These are phyloP conservation scores for Hylaeus volcanicus DNA, from an alignment of 1,140 invertebrate genomes.

Conservation along the genomic window DNA sequence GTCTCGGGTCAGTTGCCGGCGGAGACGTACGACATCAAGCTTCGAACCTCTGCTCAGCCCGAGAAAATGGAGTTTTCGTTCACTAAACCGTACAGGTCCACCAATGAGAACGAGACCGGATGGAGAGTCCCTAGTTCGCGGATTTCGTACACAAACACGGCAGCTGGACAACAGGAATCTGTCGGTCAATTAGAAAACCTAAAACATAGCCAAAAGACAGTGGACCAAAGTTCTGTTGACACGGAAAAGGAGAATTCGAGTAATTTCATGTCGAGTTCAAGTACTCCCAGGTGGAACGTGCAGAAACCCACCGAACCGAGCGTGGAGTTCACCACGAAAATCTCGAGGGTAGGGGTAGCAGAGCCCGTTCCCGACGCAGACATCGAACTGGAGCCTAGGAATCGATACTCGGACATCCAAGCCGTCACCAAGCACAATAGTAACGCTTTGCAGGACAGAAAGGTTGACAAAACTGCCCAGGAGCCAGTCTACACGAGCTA, in stretches of 20 bases:
- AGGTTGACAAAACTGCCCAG: conserved; percentile 37
- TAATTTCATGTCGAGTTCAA: neutral
- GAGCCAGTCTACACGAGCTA: conserved; percentile 85
- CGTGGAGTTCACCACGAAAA: conserved; percentile 43
- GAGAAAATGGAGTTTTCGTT: neutral
- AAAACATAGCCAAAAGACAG: neutral
- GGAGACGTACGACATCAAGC: conserved; percentile 71
- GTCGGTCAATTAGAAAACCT: neutral
- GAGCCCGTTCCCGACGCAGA: conserved; percentile 74
- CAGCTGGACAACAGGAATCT: neutral
- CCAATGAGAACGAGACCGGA: conserved; percentile 17
- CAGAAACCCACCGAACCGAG: neutral
- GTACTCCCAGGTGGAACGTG: neutral
- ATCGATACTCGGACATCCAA: conserved; percentile 67
- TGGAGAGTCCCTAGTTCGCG: conserved; percentile 10
- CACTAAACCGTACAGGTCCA: conserved; percentile 18
- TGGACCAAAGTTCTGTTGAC: neutral
- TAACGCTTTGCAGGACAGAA: conserved; percentile 46
- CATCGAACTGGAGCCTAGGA: conserved; percentile 71
- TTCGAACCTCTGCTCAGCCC: conserved; percentile 63
- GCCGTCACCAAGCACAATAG: conserved; percentile 45
- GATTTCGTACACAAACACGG: neutral
- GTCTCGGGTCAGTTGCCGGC: conserved; percentile 70
- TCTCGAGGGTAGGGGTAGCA: conserved; percentile 73
- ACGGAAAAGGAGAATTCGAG: neutral